Conservation (phyloP, 2,888 invertebrate genomes). For the Sminthurinus aureus region DNA sequence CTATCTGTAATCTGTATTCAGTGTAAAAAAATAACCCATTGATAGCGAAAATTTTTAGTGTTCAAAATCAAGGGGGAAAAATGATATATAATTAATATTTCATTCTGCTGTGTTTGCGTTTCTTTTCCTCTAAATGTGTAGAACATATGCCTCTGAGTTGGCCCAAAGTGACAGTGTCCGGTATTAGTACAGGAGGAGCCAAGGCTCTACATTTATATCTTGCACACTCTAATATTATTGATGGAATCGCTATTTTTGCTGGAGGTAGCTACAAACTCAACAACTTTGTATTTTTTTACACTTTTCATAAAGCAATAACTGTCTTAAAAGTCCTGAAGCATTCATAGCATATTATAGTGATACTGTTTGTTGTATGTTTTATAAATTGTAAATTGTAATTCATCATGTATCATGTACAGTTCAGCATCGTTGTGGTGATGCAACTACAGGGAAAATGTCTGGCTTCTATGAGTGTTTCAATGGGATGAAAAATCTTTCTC, state of each 20-base stretch:
- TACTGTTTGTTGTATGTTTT: too few species aligned
- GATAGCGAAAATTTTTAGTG: too few species aligned
- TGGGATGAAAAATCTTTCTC: constrained; percentile 54
- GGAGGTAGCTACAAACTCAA: constrained; percentile 46
- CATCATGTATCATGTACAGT: constrained; percentile 42
- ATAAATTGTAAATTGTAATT: too few species aligned
- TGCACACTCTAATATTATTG: constrained; percentile 53
- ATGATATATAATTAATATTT: neutral
- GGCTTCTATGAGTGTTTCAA: constrained; percentile 56
- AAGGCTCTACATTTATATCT: constrained; percentile 56
- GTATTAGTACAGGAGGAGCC: constrained; percentile 53
- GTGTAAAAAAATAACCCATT: too few species aligned
- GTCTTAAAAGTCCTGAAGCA: neutral
- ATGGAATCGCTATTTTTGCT: constrained; percentile 54
- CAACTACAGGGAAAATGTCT: constrained; percentile 55
- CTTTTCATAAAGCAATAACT: neutral
- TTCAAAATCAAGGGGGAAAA: too few species aligned
- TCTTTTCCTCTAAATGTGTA: too few species aligned
- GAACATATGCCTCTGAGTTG: constrained; percentile 39
- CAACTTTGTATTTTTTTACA: too few species aligned
- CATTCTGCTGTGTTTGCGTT: too few species aligned
- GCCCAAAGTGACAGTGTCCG: constrained; percentile 52
- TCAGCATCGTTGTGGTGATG: constrained; percentile 54
- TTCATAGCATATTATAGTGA: constrained; percentile 22
- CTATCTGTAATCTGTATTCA: neutral